Evolutionary conservation across 2,888 invertebrate genomes (phyloP), one percentile per base, ranked within the genome.

Genomic region (Drosophila paramelanica): DNA sequence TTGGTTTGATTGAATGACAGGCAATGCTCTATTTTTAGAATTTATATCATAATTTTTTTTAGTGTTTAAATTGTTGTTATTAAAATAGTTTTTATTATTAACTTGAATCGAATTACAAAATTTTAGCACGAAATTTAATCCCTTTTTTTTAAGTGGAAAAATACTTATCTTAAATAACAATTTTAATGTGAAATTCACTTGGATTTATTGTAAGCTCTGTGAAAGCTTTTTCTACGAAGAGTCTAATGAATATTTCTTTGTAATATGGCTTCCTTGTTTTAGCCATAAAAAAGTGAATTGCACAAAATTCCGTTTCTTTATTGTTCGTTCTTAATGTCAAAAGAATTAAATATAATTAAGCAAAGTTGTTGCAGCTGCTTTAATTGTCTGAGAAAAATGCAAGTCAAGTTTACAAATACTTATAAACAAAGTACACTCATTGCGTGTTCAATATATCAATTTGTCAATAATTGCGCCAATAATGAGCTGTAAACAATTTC

Each of bases 401-500:
- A 47, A 53, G 65, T 27, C 41, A 41, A 36, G 64, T 45, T 8
- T 41, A 47, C 36, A 47, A 23, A 11, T 36, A 36, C 11, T 4
- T 39, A 39, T 13, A 17, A 23, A 5, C 17, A 23, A 17, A 17
- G 10, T 45, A 20, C 10, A 47, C 62, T 33, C 25, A 49, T 65
- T 58, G 71, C 71, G 71, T 71, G 71, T 56, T 57, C 67, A 47
- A 52, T 43, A 47, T 25, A 46, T 47, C 64, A 65, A 31, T 67
- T 51, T 33, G 33, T 42, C 67, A 52, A 47, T 55, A 55, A 65
- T 65, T 59, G 56, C 41, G 13, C 33, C 33, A 20, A 66, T 66
- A 72, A 71, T 66, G 55, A 59, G 66, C 41, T 57, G 57, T 41
- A 41, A 31, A n/a, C 52, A 43, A 42, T 67, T 51, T 39, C 25